Base-by-base conservation (phyloP, 37 sponge, comb jelly and placozoan species). In the Diacarnus erythraeanus region DNA sequence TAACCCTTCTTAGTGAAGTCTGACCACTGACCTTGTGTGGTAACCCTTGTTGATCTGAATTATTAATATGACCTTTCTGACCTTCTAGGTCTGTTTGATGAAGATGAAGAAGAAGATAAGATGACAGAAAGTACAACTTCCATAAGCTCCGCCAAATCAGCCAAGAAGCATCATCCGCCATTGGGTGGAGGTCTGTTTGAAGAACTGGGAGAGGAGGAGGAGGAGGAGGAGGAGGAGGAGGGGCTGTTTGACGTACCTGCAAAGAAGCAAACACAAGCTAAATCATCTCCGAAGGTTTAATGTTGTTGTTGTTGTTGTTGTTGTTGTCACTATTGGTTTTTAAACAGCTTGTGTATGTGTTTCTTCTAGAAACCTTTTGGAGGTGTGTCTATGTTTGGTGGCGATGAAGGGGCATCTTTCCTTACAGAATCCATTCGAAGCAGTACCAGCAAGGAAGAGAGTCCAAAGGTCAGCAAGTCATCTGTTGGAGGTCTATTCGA, bases 371-470 rank as follows among this genome's bases (percentile, higher is more conserved):
- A 93, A 63, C 94, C 94, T 42, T 87, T 89, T 17, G 94, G 94
- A 4, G 94, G 88, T 18, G 94, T 93, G 37, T 78, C 91, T 31
- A 57, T 93, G 77, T 93, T 93, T 59, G 91, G 91, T 35, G 89
- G 37, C 56, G 75, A n/a, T 15, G 51, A 22, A 9, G 72, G 39
- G 6, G 61, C 38, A 3, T 63, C 64, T 17, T 74, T 74, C 57
- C 26, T 77, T 38, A 42, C 77, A 6, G 65, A 42, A 39, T 77
- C 77, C 44, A 22, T 77, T 26, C n/a, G n/a, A n/a, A 60, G 47
- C 31, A 60, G 42, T 69, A 18, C 22, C 42, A 65, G 47, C 26
- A 40, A 56, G 12, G 71, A 26, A 40, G 41, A 36, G 41, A 59
- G 31, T n/a, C 67, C 76, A 29, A 12, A 38, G 34, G 47, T 81